Percentiles rank a stretch among this genome's conserved stretches.
These are phyloP conservation scores for Oreotrochilus melanogaster DNA, from an alignment of 2,113 vertebrate species.

Conservation along the genomic window DNA sequence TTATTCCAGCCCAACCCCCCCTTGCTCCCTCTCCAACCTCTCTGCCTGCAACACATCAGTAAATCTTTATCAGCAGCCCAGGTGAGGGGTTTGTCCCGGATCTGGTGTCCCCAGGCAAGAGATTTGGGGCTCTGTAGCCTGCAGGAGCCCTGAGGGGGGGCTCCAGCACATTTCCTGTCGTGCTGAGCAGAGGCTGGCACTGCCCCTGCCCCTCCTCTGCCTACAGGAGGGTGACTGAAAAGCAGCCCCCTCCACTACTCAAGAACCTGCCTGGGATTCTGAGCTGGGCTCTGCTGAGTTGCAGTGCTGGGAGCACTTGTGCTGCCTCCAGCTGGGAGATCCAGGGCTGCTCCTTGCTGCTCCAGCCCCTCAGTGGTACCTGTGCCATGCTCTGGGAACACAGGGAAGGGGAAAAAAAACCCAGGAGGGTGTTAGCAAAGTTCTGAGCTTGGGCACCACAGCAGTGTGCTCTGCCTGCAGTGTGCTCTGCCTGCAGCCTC, in stretches of 20 bases:
- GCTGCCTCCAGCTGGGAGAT: neutral
- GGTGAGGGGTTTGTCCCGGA: neutral
- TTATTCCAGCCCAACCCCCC: neutral
- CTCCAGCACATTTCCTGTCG: neutral
- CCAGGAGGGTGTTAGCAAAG: neutral
- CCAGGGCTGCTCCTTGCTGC: neutral
- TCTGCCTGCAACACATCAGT: accelerated
- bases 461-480: accelerated
- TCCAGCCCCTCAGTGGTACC: conserved; percentile 71
- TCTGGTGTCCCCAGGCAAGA: accelerated
- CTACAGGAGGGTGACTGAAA: neutral
- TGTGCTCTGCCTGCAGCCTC: neutral
- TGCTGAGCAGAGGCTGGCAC: neutral
- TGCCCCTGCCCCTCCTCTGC: neutral
- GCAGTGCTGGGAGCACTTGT: neutral
- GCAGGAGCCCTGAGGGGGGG: neutral
- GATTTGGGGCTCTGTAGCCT: neutral
- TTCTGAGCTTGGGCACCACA: accelerated
- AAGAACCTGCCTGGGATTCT: neutral
- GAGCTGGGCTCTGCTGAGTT: neutral
- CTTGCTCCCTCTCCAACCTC: neutral
- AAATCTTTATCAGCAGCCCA: neutral
- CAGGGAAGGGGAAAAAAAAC: neutral
- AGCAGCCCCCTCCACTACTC: neutral
- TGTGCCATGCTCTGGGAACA: conserved; percentile 82